phyloP scores from a whole-genome alignment of 2,113 vertebrate genomes.

The Columbina picui region DNA sequence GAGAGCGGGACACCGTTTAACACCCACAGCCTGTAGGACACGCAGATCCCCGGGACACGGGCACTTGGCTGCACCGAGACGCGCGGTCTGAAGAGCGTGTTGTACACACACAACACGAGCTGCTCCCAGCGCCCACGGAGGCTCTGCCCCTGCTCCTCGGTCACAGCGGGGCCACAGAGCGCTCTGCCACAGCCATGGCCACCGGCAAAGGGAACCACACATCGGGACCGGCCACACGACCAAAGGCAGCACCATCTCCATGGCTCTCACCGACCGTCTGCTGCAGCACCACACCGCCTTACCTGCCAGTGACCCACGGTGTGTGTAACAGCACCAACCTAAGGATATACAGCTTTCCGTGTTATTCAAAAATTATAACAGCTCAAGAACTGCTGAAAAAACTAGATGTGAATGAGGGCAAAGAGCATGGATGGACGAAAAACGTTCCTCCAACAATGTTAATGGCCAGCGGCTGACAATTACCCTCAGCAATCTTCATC shows the following conservation, averaged over 20 bases:
- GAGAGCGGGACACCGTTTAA: background rate
- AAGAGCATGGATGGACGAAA: background rate
- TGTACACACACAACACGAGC: background rate
- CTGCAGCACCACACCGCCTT: background rate
- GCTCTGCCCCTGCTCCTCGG: background rate
- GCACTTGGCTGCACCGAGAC: background rate
- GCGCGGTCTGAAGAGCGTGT: background rate
- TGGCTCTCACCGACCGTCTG: background rate
- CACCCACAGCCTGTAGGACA: background rate
- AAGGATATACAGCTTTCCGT: background rate
- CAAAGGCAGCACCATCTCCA: rapidly evolving
- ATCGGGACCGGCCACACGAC: background rate
- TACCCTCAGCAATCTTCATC: background rate
- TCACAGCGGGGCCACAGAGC: background rate
- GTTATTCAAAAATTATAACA: background rate
- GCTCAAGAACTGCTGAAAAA: background rate
- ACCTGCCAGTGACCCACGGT: background rate
- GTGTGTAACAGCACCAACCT: background rate
- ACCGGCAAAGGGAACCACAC: background rate
- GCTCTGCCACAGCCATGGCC: background rate
- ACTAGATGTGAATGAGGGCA: background rate
- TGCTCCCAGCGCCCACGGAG: background rate
- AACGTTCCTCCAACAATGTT: conserved; percentile 2
- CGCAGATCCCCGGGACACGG: background rate
- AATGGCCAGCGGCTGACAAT: conserved; percentile 12